These are phyloP conservation scores for Temnothorax curvispinosus DNA, from an alignment of 1,140 invertebrate species.

Conservation along the genomic window DNA sequence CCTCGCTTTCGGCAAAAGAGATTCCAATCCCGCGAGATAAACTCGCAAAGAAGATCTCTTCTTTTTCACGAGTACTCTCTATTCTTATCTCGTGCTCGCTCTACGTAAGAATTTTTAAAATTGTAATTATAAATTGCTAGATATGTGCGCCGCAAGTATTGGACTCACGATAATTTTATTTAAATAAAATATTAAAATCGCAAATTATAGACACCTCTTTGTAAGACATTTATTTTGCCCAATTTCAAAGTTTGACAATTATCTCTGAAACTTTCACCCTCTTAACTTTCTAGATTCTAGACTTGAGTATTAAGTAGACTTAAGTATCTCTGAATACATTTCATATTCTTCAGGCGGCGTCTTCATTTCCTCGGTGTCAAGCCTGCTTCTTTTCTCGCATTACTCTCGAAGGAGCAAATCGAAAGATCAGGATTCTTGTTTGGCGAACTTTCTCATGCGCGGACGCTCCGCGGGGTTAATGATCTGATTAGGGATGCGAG, in stretches of 20 bases:
- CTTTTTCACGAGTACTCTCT: background rate
- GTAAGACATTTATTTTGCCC: background rate
- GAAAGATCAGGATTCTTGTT: slow-evolving; percentile 15
- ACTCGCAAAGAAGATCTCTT: background rate
- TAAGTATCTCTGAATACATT: background rate
- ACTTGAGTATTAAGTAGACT: slow-evolving; percentile 1
- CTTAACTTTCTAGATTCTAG: background rate
- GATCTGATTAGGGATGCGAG: slow-evolving; percentile 77
- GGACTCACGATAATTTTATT: background rate
- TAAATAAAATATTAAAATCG: slow-evolving; percentile 6
- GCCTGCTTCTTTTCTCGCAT: background rate
- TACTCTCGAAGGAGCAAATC: slow-evolving; percentile 6
- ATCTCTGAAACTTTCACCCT: background rate
- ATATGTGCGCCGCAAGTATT: background rate
- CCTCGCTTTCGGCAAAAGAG: slow-evolving; percentile 6
- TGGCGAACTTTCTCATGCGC: slow-evolving; percentile 61
- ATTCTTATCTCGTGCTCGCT: background rate
- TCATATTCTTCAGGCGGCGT: background rate
- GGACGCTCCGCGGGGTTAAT: slow-evolving; percentile 69
- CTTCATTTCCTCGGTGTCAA: slow-evolving; percentile 27
- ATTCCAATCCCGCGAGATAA: slow-evolving; percentile 34
- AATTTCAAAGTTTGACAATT: background rate
- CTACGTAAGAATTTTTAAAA: background rate
- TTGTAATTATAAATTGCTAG: background rate
- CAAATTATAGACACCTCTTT: background rate